phyloP scores from a whole-genome alignment of 2,888 invertebrate genomes.

The Julus scanicus region DNA sequence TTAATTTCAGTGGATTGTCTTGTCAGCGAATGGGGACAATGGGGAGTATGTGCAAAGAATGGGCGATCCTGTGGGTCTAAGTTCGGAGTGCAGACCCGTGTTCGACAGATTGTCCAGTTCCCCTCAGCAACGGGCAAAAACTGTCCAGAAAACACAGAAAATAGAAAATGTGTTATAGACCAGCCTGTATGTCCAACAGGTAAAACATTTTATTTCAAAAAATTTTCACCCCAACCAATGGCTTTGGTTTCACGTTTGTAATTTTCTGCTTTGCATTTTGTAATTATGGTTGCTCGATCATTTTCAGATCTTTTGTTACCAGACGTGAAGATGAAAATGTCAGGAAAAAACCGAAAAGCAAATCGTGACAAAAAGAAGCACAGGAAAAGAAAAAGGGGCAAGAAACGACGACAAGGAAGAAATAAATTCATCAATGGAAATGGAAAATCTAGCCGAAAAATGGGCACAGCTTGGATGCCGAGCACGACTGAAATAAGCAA shows the following conservation, averaged over 20 bases:
- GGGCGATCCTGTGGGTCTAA: slow-evolving; percentile 56
- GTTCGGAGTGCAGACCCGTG: slow-evolving; percentile 56
- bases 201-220: background rate
- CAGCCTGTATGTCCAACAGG: slow-evolving; percentile 55
- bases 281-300: background rate
- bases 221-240: background rate
- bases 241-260: background rate
- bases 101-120: slow-evolving; percentile 55
- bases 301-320: background rate
- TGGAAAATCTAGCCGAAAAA: background rate
- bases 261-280: too few relatives aligned
- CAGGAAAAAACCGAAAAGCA: slow-evolving; percentile 11
- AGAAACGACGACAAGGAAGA: slow-evolving; percentile 14
- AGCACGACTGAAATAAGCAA: slow-evolving; percentile 48
- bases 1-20: slow-evolving; percentile 52
- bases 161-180: slow-evolving; percentile 53
- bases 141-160: slow-evolving; percentile 56
- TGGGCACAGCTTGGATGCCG: background rate
- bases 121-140: slow-evolving; percentile 53
- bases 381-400: slow-evolving; percentile 40
- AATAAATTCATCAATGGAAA: slow-evolving; percentile 17
- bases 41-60: slow-evolving; percentile 57
- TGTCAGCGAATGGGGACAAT: slow-evolving; percentile 54
- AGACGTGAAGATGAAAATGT: slow-evolving; percentile 20
- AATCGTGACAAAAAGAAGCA: slow-evolving; percentile 32